Base-by-base conservation (phyloP, 2,113 vertebrate species). In the Ceyx margarethae region DNA sequence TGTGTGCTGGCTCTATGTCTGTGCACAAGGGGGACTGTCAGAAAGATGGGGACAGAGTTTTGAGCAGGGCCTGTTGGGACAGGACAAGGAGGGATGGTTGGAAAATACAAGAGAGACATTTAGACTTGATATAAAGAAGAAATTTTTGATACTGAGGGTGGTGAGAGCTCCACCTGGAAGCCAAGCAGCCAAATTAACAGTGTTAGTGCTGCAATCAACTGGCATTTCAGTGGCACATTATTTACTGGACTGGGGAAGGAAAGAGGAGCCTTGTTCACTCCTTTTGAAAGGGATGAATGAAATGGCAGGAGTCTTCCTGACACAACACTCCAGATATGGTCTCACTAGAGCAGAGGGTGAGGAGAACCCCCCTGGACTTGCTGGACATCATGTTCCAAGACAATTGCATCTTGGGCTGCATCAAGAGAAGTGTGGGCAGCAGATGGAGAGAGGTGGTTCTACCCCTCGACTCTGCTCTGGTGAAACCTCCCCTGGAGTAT, bases 151-250 rank as follows among this genome's bases (percentile, higher is more conserved):
- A 10, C 11, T 43, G 62, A 43, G 13, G 62, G 28, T 43, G 62
- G 28, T 10, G 28, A 65, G 37, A 75, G 86, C 79, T 85, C 72
- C 84, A 89, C 94, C 87, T 92, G 93, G 78, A 73, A 85, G 58
- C 45, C 48, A 61, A 5, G 48, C 76, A 82, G 82, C 78, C 84
- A 88, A 88, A 93, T 86, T 58, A 87, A 56, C 14, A 5, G 51
- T 0, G 4, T 23, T 85, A 67, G 79, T 81, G 35, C 7, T 57
- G 46, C 76, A 84, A 68, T 85, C 88, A 74, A 94, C 65, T 64
- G 77, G 22, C 12, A 15, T 66, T 89, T 69, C 89, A 90, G 60
- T 77, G 82, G 80, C 65, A 83, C 48, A 2, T 93, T 91, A 91
- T 83, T 95, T 81, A 85, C 85, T 45, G 91, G 57, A 10, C 13